Evolutionary conservation across 35 echinoderm and acorn worm species (phyloP), one percentile per base, ranked within the genome.

Genomic region (Patiria miniata): DNA sequence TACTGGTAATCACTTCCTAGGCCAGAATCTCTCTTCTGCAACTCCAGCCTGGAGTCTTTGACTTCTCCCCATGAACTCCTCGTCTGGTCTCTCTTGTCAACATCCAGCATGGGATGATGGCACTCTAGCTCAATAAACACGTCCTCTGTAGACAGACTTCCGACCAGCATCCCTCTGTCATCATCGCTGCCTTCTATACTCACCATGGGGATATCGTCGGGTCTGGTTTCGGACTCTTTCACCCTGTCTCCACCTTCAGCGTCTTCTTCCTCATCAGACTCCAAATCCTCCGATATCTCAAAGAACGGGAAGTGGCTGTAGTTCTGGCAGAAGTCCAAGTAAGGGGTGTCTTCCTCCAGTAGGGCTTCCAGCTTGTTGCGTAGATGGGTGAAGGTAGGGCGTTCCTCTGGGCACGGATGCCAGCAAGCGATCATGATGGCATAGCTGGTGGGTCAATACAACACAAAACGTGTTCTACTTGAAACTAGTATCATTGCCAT

Each of bases 361-460:
- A 99, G 77, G 15, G 83, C 89, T 80, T 99, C 96, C 2, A 99
- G 84, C 19, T 90, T 53, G 36, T 94, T 40, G 51, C 93, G 79
- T 0, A 99, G 61, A 8, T 99, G 82, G 16, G 92, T 92, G 78
- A 99, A 99, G 36, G 89, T 68, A 42, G 92, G 92, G n/a, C 96
- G 68, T 10, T 92, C 89, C 17, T 91, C 87, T 28, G 93, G 96
- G 36, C 50, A 88, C 17, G 90, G 91, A 83, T 84, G 77, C 96
- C 93, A 99, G 42, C 89, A 92, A 12, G 83, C 79, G 29, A 84
- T 51, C 96, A 99, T 99, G 18, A 99, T 86, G 40, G 78, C 84
- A 68, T 95, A 95, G 36, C 95, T 98, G 51, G 28, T 40, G 39
- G 61, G 59, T 26, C 18, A 40, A 68, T 38, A 40, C 42, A 47